Percentiles rank a stretch among this genome's conserved stretches.
Evolutionary conservation across 2,113 vertebrate genomes (phyloP).

Genomic region (Tyrannus savana): DNA sequence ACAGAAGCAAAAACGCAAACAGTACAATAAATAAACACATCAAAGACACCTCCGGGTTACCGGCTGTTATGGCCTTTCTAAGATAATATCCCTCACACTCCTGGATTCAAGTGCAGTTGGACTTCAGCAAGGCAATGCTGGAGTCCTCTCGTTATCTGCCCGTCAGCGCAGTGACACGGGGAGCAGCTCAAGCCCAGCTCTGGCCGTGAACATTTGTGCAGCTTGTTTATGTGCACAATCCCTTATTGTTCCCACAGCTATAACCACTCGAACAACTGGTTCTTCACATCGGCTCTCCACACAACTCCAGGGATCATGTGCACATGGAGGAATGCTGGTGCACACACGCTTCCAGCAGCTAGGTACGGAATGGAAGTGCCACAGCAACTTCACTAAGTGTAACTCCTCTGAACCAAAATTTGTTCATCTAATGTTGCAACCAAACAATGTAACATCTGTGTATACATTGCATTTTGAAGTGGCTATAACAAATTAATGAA

Average conservation of each 20-base stretch:
- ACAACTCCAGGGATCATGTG: not conserved
- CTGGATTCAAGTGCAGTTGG: not conserved
- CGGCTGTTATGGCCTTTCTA: not conserved
- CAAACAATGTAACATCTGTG: not conserved
- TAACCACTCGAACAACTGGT: conserved; percentile 46
- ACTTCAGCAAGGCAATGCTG: not conserved
- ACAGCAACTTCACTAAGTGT: not conserved
- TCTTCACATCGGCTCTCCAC: not conserved
- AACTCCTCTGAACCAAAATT: not conserved
- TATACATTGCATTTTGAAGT: not conserved
- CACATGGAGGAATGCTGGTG: not conserved
- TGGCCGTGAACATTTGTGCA: not conserved
- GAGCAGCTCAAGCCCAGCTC: conserved; percentile 1
- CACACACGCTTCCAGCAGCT: not conserved
- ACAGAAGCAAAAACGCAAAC: not conserved
- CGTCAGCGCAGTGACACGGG: not conserved
- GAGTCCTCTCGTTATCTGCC: not conserved
- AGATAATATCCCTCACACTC: not conserved
- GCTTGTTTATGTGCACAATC: conserved; percentile 22
- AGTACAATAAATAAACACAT: not conserved
- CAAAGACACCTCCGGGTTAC: not conserved
- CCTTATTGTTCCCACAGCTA: conserved; percentile 20
- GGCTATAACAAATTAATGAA: not conserved
- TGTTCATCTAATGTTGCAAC: not conserved
- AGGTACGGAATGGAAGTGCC: not conserved